These are phyloP conservation scores for Hofmannophila pseudospretella DNA, from an alignment of 2,888 invertebrate species.

Conservation along the genomic window DNA sequence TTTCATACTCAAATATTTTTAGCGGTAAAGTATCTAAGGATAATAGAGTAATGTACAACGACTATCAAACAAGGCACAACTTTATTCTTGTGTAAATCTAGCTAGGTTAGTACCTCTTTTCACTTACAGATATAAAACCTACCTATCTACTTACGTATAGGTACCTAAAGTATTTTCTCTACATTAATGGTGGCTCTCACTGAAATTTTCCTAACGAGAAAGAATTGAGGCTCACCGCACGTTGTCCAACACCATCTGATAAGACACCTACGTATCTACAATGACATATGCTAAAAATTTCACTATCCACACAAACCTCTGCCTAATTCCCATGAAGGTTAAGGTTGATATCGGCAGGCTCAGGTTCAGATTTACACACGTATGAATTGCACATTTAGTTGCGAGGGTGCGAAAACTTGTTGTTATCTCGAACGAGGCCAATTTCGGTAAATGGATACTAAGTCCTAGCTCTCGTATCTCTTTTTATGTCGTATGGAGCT, in stretches of 20 bases:
- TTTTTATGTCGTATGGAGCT: constrained; percentile 60
- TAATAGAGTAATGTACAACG: no score
- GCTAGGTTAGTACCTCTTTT: no score
- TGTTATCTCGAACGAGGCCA: constrained; percentile 76
- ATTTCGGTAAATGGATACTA: constrained; percentile 78
- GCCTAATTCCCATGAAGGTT: constrained; percentile 11
- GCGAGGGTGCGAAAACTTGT: constrained; percentile 77
- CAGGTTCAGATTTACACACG: constrained; percentile 52
- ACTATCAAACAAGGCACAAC: no score
- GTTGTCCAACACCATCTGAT: constrained; percentile 64
- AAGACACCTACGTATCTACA: constrained; percentile 50
- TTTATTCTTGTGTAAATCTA: no score
- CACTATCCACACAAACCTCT: constrained; percentile 13
- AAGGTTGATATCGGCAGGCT: constrained; percentile 23
- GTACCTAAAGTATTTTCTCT: no score
- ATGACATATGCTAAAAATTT: constrained; percentile 58
- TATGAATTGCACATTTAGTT: constrained; percentile 75
- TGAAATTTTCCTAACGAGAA: constrained; percentile 42
- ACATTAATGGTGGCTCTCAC: no score
- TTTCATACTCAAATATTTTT: no score
- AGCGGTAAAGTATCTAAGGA: no score
- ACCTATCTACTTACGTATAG: no score
- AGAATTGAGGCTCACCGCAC: constrained; percentile 43
- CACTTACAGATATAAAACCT: no score
- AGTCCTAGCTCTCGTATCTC: constrained; percentile 75